Conservation (phyloP, 2,113 vertebrate genomes). For the Dermatemys mawii region DNA sequence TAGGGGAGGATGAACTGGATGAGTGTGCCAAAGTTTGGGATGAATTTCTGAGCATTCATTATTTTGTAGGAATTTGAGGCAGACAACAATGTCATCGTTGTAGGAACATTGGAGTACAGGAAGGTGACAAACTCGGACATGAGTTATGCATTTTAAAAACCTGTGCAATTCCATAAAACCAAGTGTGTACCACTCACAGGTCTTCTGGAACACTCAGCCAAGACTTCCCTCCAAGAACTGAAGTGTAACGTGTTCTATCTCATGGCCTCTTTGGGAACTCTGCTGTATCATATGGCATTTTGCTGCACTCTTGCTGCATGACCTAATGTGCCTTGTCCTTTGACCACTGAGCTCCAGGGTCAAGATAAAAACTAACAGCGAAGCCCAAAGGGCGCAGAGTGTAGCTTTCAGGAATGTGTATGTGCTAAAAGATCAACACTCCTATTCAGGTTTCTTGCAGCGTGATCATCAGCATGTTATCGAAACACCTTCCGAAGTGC, state of each 20-base stretch:
- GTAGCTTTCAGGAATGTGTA: neutral
- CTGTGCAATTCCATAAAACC: too few species aligned
- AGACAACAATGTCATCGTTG: too few species aligned
- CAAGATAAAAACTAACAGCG: neutral
- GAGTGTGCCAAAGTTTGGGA: too few species aligned
- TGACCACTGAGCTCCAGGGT: neutral
- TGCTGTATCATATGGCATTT: neutral
- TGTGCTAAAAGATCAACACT: neutral
- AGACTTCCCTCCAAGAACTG: neutral
- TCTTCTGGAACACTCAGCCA: neutral
- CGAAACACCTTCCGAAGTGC: neutral
- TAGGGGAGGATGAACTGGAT: too few species aligned
- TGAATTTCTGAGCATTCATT: too few species aligned
- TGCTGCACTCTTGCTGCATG: neutral
- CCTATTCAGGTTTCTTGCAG: neutral
- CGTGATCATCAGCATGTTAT: neutral
- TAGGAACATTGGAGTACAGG: too few species aligned
- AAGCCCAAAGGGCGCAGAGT: neutral
- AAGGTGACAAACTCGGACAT: too few species aligned
- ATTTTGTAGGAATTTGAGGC: too few species aligned
- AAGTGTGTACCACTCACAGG: too few species aligned
- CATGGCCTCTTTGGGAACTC: neutral
- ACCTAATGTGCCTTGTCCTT: constrained; percentile 15
- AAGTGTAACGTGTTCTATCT: neutral
- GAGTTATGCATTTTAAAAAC: too few species aligned